A percentile compares a stretch with the other conserved stretches of the same genome.
phyloP scores from a whole-genome alignment of 2,888 invertebrate genomes.

The Sinelater perroti region DNA sequence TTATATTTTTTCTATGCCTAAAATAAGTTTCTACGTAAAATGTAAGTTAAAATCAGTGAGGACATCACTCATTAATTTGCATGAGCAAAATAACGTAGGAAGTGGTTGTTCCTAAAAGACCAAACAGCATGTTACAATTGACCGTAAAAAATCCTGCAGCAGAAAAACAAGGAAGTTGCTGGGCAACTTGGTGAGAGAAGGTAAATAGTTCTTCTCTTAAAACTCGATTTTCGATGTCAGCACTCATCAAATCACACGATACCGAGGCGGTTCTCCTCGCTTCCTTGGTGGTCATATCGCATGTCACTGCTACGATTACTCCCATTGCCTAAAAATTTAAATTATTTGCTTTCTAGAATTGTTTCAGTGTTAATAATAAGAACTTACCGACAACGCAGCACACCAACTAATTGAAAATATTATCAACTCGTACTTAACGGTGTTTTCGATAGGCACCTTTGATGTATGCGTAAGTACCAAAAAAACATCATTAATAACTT shows the following conservation, averaged over 20 bases:
- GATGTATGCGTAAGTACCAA: neutral
- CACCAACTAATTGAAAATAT: no score
- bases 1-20: no score
- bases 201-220: slow-evolving; percentile 31
- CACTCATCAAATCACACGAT: slow-evolving; percentile 39
- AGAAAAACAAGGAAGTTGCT: slow-evolving; percentile 33
- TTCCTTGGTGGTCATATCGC: slow-evolving; percentile 42
- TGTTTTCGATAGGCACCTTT: neutral
- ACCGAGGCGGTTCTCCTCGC: slow-evolving; percentile 40
- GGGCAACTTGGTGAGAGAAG: slow-evolving; percentile 36
- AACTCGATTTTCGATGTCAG: slow-evolving; percentile 29
- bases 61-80: slow-evolving; percentile 37
- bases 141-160: slow-evolving; percentile 40
- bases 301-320: slow-evolving; percentile 39
- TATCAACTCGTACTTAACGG: no score
- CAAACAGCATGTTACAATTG: slow-evolving; percentile 38
- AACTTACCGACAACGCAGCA: slow-evolving; percentile 3
- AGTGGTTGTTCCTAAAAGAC: slow-evolving; percentile 35
- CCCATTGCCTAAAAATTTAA: slow-evolving; percentile 39
- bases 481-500: neutral
- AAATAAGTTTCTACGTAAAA: no score
- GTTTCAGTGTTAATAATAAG: no score
- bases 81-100: slow-evolving; percentile 39
- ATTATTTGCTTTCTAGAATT: no score
- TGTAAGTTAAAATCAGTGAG: no score